These are phyloP conservation scores for Chouioia cunea DNA, from an alignment of 2,888 invertebrate species.

Conservation along the genomic window DNA sequence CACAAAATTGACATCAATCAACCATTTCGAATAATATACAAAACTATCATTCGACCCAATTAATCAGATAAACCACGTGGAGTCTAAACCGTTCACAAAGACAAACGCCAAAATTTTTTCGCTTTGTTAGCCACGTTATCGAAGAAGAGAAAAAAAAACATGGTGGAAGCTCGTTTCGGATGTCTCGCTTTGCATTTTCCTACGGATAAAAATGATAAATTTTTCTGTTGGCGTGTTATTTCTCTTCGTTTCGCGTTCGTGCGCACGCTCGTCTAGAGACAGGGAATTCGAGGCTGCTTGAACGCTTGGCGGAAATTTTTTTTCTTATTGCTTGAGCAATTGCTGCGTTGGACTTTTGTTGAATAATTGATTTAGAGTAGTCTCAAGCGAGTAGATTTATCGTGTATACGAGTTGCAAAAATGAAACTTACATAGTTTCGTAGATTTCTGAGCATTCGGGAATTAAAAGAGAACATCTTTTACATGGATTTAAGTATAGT, in stretches of 20 bases:
- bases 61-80: no score
- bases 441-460: no score
- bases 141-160: neutral
- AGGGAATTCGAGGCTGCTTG: neutral
- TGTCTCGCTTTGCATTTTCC: slow-evolving; percentile 20
- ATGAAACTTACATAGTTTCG: no score
- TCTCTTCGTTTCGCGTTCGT: slow-evolving; percentile 12
- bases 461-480: no score
- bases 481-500: no score
- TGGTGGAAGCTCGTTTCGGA: slow-evolving; percentile 24
- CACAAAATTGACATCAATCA: no score
- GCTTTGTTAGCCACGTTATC: no score
- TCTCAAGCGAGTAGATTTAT: neutral
- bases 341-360: slow-evolving; percentile 11
- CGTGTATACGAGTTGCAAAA: no score
- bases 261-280: neutral
- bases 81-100: no score
- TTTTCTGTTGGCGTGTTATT: slow-evolving; percentile 7
- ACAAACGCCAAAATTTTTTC: no score
- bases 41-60: no score
- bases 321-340: neutral
- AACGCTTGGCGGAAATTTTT: neutral
- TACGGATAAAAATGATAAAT: slow-evolving; percentile 38
- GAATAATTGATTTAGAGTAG: slow-evolving; percentile 16
- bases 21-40: no score